Percentiles rank a stretch among this genome's conserved stretches.
These are phyloP conservation scores for Aurelia coerulea DNA, from an alignment of 30 jellyfish, hydroid and myxozoan genomes.

Conservation along the genomic window DNA sequence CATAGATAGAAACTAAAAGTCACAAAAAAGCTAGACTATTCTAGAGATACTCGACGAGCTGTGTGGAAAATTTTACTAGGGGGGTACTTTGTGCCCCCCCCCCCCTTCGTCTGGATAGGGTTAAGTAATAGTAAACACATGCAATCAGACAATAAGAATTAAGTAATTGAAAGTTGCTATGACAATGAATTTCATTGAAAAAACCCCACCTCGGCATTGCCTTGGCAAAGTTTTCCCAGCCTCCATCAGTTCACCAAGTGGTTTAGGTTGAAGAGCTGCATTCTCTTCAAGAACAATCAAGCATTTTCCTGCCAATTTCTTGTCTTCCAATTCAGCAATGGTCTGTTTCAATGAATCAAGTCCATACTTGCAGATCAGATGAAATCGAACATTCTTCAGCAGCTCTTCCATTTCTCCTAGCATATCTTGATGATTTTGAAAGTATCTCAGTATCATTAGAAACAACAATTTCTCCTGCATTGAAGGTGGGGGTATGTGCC, in stretches of 20 bases:
- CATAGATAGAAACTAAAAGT: too few species aligned
- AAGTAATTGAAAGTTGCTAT: neutral
- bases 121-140: too few species aligned
- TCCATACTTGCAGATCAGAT: conserved; percentile 14
- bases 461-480: conserved; percentile 36
- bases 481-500: conserved; percentile 24
- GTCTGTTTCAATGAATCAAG: neutral
- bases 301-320: neutral
- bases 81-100: too few species aligned
- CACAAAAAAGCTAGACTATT: too few species aligned
- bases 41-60: too few species aligned
- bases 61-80: too few species aligned
- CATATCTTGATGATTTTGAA: neutral
- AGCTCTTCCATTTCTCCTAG: neutral
- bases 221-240: neutral
- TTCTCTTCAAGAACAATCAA: neutral
- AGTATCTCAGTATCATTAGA: conserved; percentile 15
- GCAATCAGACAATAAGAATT: too few species aligned
- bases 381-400: conserved; percentile 6
- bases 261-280: neutral
- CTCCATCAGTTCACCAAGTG: neutral
- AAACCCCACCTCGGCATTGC: neutral
- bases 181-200: neutral
- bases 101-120: too few species aligned
- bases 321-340: neutral